These are phyloP conservation scores for Agonopterix alstromeriana DNA, from an alignment of 2,888 invertebrate species.

Conservation along the genomic window DNA sequence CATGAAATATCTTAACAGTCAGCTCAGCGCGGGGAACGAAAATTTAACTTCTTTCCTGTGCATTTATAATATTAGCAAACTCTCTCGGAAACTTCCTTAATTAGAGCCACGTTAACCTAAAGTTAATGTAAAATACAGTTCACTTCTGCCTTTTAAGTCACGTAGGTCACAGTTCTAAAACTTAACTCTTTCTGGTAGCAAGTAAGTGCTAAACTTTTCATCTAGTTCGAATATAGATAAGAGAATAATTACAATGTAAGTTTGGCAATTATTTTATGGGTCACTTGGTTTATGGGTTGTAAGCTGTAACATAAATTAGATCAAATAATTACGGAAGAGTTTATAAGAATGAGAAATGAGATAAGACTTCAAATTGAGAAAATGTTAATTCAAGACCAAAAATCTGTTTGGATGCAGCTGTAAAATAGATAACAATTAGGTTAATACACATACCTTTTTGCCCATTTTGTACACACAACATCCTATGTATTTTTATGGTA, in stretches of 20 bases:
- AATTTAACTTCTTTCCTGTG: constrained; percentile 46
- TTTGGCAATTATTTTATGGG: constrained; percentile 21
- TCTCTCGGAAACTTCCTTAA: constrained; percentile 48
- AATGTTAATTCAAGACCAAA: too few species aligned
- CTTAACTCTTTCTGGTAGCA: constrained; percentile 34
- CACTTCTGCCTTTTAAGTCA: constrained; percentile 51
- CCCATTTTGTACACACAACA: too few species aligned
- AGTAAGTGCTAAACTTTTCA: constrained; percentile 33
- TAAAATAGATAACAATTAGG: too few species aligned
- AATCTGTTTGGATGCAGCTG: too few species aligned
- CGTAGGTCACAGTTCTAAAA: constrained; percentile 43
- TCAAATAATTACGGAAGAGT: too few species aligned
- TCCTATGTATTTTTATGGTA: too few species aligned
- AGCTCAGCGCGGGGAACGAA: constrained; percentile 15
- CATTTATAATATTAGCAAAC: constrained; percentile 59
- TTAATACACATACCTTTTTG: too few species aligned
- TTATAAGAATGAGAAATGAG: too few species aligned
- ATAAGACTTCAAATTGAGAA: too few species aligned
- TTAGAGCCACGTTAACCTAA: constrained; percentile 54
- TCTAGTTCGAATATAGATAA: constrained; percentile 15
- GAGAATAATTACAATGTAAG: constrained; percentile 10
- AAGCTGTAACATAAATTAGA: not conserved
- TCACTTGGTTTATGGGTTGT: constrained; percentile 11
- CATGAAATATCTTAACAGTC: constrained; percentile 40
- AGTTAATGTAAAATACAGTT: constrained; percentile 54